These are phyloP conservation scores for Sphenodon punctatus DNA, from an alignment of 2,797 vertebrate species.

Conservation along the genomic window DNA sequence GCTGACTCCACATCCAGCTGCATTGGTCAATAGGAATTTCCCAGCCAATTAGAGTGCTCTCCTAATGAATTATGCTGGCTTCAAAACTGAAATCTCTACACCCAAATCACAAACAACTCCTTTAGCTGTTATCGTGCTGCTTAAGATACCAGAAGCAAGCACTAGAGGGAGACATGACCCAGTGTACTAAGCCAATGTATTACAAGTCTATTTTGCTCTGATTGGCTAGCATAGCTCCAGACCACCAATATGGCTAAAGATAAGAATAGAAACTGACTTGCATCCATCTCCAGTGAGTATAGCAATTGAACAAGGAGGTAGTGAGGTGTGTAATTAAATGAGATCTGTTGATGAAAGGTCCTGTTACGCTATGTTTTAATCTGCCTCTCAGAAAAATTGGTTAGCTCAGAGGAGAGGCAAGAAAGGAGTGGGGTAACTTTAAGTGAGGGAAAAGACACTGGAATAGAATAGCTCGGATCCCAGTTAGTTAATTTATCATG, in stretches of 20 bases:
- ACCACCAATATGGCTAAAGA: background rate
- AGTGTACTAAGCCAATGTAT: background rate
- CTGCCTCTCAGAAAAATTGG: background rate
- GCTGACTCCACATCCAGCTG: no score
- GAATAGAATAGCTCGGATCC: background rate
- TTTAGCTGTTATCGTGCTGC: background rate
- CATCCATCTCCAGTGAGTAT: background rate
- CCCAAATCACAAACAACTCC: background rate
- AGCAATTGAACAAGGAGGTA: background rate
- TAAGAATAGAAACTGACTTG: background rate
- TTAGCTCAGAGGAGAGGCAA: background rate
- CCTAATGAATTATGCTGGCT: background rate
- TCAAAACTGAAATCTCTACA: background rate
- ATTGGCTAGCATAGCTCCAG: background rate
- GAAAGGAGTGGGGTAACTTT: background rate
- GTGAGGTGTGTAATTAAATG: background rate
- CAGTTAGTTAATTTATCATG: background rate
- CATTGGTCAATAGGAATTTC: background rate
- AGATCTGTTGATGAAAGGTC: background rate
- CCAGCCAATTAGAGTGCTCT: background rate
- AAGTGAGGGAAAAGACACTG: background rate
- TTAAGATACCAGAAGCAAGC: background rate
- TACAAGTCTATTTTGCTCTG: background rate
- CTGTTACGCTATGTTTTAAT: background rate
- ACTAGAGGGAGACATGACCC: conserved; percentile 13